Conservation (phyloP, 2,113 vertebrate genomes). For the Gadus macrocephalus region DNA sequence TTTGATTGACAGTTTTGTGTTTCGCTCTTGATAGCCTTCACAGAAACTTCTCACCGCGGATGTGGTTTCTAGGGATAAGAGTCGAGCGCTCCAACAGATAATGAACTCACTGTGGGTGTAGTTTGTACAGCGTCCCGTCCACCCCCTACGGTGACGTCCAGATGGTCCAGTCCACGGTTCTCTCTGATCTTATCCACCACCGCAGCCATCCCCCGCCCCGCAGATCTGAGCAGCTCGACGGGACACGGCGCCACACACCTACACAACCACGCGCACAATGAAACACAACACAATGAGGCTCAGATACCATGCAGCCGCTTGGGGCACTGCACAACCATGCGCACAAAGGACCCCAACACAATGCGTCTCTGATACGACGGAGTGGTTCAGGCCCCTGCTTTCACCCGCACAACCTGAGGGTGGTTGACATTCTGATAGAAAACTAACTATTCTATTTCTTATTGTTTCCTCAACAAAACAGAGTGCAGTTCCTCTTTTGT, state of each 20-base stretch:
- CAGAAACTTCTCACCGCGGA: too few relatives aligned
- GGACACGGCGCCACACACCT: slow-evolving; percentile 84
- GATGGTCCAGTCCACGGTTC: slow-evolving; percentile 84
- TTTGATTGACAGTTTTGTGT: too few relatives aligned
- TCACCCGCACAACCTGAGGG: too few relatives aligned
- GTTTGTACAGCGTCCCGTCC: slow-evolving; percentile 96
- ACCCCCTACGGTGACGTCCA: slow-evolving; percentile 92
- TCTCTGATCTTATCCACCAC: slow-evolving; percentile 96
- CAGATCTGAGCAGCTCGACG: slow-evolving; percentile 87
- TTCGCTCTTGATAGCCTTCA: too few relatives aligned
- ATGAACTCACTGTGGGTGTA: slow-evolving; percentile 89
- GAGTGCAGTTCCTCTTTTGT: slow-evolving; percentile 4
- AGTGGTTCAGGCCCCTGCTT: too few relatives aligned
- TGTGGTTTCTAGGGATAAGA: too few relatives aligned
- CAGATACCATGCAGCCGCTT: too few relatives aligned
- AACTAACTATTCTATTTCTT: neutral
- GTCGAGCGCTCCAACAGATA: too few relatives aligned
- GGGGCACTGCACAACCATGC: slow-evolving; percentile 32
- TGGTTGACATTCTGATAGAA: slow-evolving; percentile 3
- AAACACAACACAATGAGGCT: neutral
- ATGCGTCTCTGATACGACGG: neutral
- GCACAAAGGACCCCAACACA: neutral
- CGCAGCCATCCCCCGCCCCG: slow-evolving; percentile 93
- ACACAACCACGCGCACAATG: neutral
- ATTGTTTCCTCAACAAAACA: slow-evolving; percentile 15